Evolutionary conservation across 2,888 invertebrate genomes (phyloP).

Genomic region (Lycaena phlaeas): DNA sequence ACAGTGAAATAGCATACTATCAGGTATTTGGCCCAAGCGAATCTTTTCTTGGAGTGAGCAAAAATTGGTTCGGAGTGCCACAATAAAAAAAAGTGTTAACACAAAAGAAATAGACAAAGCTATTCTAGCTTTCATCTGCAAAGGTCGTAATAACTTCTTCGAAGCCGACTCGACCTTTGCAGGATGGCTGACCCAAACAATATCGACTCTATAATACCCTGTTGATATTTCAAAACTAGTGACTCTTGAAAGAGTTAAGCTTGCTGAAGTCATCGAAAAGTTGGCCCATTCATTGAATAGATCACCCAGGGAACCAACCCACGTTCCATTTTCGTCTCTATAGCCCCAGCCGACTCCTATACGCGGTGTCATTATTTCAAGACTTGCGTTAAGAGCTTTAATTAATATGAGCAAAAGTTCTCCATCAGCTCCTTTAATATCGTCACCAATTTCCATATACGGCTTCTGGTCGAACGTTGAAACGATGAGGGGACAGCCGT

Average conservation of each 20-base stretch:
- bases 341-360: conserved; percentile 46
- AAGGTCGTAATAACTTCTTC: conserved; percentile 45
- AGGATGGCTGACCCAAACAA: conserved; percentile 47
- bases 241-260: conserved; percentile 37
- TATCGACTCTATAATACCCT: conserved; percentile 27
- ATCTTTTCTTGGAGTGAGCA: conserved; percentile 16
- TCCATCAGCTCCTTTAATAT: conserved; percentile 40
- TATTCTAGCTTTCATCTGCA: conserved; percentile 30
- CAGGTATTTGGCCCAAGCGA: conserved; percentile 14
- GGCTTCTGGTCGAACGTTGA: conserved; percentile 47
- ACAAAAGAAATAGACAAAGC: conserved; percentile 34
- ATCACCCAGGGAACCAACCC: conserved; percentile 53
- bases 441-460: conserved; percentile 38
- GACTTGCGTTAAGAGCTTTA: conserved; percentile 37
- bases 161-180: conserved; percentile 35
- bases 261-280: conserved; percentile 51
- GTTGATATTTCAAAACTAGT: conserved; percentile 41
- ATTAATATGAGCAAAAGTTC: conserved; percentile 38
- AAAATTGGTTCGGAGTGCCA: conserved; percentile 29
- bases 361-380: conserved; percentile 37
- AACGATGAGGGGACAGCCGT: conserved; percentile 38
- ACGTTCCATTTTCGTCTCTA: conserved; percentile 34
- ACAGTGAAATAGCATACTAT: conserved; percentile 24
- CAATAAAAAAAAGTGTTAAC: conserved; percentile 29
- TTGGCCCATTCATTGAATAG: conserved; percentile 43